Evolutionary conservation across 2,888 invertebrate species (phyloP).

Genomic region (Nemurella pictetii): DNA sequence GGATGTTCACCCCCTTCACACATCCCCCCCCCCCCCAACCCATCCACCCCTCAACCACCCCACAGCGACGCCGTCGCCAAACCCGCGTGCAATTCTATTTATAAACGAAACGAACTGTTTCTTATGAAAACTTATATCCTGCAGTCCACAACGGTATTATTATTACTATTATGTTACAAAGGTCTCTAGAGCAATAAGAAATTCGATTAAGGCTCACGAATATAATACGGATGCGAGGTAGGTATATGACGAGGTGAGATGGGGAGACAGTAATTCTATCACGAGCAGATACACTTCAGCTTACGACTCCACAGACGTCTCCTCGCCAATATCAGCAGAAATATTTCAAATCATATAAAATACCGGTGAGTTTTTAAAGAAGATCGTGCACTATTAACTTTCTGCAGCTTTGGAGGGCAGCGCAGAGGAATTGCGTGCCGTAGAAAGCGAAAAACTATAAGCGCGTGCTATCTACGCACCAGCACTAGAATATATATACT

Average conservation of each 20-base stretch:
- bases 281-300: neutral
- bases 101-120: neutral
- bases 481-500: neutral
- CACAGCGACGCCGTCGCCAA: too few species aligned
- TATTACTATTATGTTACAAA: neutral
- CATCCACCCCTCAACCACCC: neutral
- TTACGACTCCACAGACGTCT: neutral
- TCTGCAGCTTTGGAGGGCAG: neutral
- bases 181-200: neutral
- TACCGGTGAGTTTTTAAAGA: neutral
- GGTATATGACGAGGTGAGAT: neutral
- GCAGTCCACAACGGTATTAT: neutral
- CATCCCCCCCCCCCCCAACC: slow-evolving; percentile 2
- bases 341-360: neutral
- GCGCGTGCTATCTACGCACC: neutral
- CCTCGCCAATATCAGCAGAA: neutral
- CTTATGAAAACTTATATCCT: neutral
- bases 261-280: neutral
- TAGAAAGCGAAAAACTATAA: neutral
- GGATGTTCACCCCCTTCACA: slow-evolving; percentile 4
- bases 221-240: neutral
- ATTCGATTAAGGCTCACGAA: neutral
- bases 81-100: neutral
- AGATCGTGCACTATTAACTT: neutral
- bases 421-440: neutral